phyloP scores from a whole-genome alignment of 2,797 vertebrate species.

The Microchirus variegatus region DNA sequence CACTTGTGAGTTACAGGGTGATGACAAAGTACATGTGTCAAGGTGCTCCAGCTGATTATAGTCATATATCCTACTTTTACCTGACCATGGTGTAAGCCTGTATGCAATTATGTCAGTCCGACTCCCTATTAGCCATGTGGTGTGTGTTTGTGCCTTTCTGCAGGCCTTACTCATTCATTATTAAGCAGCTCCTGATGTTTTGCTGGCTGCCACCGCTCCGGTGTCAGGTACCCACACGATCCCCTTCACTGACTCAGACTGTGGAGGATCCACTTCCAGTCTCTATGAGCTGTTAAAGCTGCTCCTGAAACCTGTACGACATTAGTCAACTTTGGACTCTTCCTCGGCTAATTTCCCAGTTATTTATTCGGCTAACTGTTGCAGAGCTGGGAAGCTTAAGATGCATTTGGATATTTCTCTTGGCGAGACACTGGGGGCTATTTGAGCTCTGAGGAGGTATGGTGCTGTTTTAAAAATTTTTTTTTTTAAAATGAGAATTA shows the following conservation, averaged over 20 bases:
- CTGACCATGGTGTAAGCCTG: constrained; percentile 59
- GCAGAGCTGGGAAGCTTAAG: constrained; percentile 31
- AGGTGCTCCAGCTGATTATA: constrained; percentile 58
- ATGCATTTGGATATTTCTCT: constrained; percentile 70
- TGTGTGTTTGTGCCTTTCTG: constrained; percentile 28
- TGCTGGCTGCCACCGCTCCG: constrained; percentile 63
- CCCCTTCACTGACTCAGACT: constrained; percentile 67
- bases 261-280: constrained; percentile 67
- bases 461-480: constrained; percentile 36
- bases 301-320: constrained; percentile 14
- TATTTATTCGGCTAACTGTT: constrained; percentile 35
- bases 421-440: constrained; percentile 34
- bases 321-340: constrained; percentile 26
- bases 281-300: constrained; percentile 28
- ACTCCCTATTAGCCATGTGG: constrained; percentile 63
- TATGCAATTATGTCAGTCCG: constrained; percentile 59
- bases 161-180: constrained; percentile 72
- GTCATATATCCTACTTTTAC: constrained; percentile 56
- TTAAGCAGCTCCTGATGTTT: constrained; percentile 73
- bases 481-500: constrained; percentile 40
- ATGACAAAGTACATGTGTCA: constrained; percentile 56
- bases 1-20: constrained; percentile 7
- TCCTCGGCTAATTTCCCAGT: constrained; percentile 5
- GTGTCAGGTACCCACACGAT: constrained; percentile 76
- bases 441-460: constrained; percentile 68